These are phyloP conservation scores for Philereme vetulata DNA, from an alignment of 2,888 invertebrate species.

Conservation along the genomic window DNA sequence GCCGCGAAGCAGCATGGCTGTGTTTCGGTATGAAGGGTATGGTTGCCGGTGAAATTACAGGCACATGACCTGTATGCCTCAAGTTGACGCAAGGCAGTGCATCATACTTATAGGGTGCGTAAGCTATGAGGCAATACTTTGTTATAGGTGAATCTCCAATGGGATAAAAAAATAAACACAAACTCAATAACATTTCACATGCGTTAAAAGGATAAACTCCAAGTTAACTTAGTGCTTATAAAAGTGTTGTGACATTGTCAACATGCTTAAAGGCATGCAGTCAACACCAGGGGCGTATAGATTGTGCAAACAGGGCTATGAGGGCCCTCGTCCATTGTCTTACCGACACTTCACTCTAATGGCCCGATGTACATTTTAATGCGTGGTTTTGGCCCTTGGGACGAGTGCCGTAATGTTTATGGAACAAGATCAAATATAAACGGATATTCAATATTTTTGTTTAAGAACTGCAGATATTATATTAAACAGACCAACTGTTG, in stretches of 20 bases:
- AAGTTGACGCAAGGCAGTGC: too few species aligned
- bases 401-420: slow-evolving; percentile 7
- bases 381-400: slow-evolving; percentile 20
- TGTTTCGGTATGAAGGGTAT: too few species aligned
- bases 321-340: slow-evolving; percentile 49
- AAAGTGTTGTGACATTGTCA: slow-evolving; percentile 21
- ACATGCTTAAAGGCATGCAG: slow-evolving; percentile 13
- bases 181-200: background rate
- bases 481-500: slow-evolving; percentile 1
- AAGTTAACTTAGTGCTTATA: slow-evolving; percentile 6
- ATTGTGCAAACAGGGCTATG: slow-evolving; percentile 40
- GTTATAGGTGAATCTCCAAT: background rate
- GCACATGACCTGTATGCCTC: too few species aligned
- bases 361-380: slow-evolving; percentile 50
- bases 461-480: background rate
- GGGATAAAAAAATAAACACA: background rate
- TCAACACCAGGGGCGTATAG: slow-evolving; percentile 32
- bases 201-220: slow-evolving; percentile 12
- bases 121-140: too few species aligned
- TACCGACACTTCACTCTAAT: slow-evolving; percentile 44
- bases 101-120: too few species aligned
- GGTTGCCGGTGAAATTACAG: too few species aligned
- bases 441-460: slow-evolving; percentile 36
- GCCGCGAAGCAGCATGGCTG: too few species aligned
- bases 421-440: slow-evolving; percentile 8